Evolutionary conservation across 2,113 vertebrate species (phyloP), one percentile per base, ranked within the genome.

Genomic region (Ceyx cyanopectus): DNA sequence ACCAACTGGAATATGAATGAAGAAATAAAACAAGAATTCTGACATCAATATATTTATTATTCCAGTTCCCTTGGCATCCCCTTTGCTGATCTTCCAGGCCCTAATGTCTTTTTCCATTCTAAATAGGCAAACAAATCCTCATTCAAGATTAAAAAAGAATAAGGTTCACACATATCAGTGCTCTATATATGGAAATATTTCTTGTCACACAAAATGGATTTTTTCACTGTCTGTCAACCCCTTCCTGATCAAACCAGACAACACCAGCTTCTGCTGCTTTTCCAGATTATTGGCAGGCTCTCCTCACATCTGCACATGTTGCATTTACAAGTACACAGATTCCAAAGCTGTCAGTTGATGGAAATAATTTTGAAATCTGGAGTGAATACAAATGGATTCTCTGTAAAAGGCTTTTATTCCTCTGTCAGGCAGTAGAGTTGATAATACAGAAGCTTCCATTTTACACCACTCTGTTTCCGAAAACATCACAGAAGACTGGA

Each of bases 341-440:
- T 97, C 97, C 93, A 95, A 90, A 90, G 46, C 78, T 96, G 94
- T 92, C 95, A 94, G 85, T 87, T 72, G 61, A 92, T 70, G 32
- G 84, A 97, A 97, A 96, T 90, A 95, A 95, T 95, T 96, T 93
- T 91, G 63, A 92, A 95, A 93, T 96, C 84, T 43, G 85, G 10
- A 95, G 86, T 72, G 84, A 93, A 93, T 89, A 90, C 81, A 97
- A 95, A 97, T 93, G 54, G 43, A 40, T 85, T 68, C 61, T 9
- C 83, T 94, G 88, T 93, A 94, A 97, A 97, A 94, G 66, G 50
- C 53, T 87, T 85, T 77, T 92, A 91, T 94, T 95, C 90, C 63
- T 81, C 57, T 61, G 87, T 89, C 74, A 94, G 86, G 62, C 23
- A 30, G 14, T 83, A 77, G 65, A 77, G 73, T 54, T 82, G 65